Base-by-base conservation (phyloP, 2,797 vertebrate genomes). In the Amblyraja radiata region DNA sequence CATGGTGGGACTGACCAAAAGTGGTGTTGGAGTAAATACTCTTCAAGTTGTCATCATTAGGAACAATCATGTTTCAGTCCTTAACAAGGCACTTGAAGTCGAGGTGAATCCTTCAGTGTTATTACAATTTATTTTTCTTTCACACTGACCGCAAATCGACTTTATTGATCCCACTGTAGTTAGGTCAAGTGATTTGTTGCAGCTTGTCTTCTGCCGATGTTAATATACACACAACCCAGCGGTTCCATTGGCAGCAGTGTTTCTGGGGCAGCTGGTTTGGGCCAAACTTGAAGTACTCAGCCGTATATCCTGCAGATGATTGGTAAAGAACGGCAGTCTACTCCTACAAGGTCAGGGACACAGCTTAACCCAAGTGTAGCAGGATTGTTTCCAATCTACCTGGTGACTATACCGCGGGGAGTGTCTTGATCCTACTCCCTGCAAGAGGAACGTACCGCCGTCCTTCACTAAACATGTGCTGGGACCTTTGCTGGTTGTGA, bases 101-200 rank as follows among this genome's bases (percentile, higher is more conserved):
- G 83, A 86, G 28, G 54, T 63, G 58, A n/a, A 86, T 86, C 83
- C 14, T 58, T 61, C 83, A 63, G 18, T 63, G n/a, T 86, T 86
- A 32, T 86, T 61, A 61, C 83, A 65, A 86, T 63, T 28, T 61
- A 18, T 86, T 86, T 86, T 65, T 86, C 83, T 86, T 63, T 86
- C 63, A 63, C 83, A 61, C 58, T 86, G 58, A 6, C 6, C 61
- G n/a, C 61, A 84, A 84, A 58, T 84, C 10, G 54, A 61, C 28
- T 86, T 7, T 86, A 86, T 86, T 3, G 83, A 86, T 86, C 14
- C 28, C 63, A 14, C 13, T 18, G 32, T 63, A 28, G 28, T 86
- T 86, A 86, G 83, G 28, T 63, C 83, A 86, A 65, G 58, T 86
- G 83, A 86, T 86, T 86, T 86, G 28, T 86, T 86, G 25, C 58